Base-by-base conservation (phyloP, 1,140 invertebrate genomes). In the Zaprionus africanus region DNA sequence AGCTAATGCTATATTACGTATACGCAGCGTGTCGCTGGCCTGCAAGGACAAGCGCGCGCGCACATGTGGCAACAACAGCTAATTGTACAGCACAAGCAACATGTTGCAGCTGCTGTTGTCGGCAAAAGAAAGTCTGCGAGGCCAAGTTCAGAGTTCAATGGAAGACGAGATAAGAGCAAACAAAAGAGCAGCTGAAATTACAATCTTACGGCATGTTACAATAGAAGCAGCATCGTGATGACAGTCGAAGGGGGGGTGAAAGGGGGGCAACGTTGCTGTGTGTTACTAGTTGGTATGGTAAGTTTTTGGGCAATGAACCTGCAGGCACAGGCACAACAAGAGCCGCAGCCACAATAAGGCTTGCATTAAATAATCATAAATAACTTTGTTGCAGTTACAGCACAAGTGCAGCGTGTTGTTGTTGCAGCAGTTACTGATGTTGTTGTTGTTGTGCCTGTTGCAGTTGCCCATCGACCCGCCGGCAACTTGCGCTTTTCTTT, bases 321-420 rank as follows among this genome's bases (percentile, higher is more conserved):
- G 81, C 84, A 56, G 81, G 67, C 74, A 19, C n/a, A 17, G 41
- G 6, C n/a, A 46, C 41, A 15, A 4, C 13, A 13, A 38, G 36
- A 46, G n/a, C 0, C 6, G 19, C 9, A 46, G n/a, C 41, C 6
- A 46, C 41, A 72, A 74, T 28, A 64, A 76, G 58, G 62, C 60
- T 68, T 70, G 78, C 85, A 87, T 90, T 84, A 90, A 87, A 88
- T 87, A 88, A 87, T 87, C 81, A 84, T 87, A 87, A 90, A 90
- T 88, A 84, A 84, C 68, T 49, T 67, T 72, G 71, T 70, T 64
- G 41, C 61, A 51, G 57, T 79, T 74, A 80, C 80, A 73, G 76
- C 63, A 71, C 38, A 67, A 19, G 56, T 36, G 53, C 26, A 59
- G 24, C 63, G 17, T 19, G 17, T 49, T 49, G 46, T 60, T 51